Evolutionary conservation across 2,888 invertebrate species (phyloP).

Genomic region (Lycia hirtaria): DNA sequence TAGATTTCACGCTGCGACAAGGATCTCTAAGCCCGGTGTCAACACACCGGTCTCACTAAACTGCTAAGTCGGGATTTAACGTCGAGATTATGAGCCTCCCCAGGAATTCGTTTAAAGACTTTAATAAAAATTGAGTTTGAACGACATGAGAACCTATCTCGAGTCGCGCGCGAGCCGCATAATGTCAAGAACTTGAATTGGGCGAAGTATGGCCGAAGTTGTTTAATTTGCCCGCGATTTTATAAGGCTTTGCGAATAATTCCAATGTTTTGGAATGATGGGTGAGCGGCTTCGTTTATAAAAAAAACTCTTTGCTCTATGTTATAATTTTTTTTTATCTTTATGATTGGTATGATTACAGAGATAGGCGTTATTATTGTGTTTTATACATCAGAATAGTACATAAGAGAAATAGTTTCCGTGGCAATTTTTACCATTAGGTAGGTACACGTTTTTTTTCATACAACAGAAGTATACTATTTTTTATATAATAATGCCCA

Average conservation of each 20-base stretch:
- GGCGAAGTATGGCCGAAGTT: slow-evolving; percentile 42
- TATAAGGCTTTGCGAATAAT: slow-evolving; percentile 21
- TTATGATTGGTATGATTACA: too few relatives aligned
- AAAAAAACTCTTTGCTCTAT: not conserved
- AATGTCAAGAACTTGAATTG: slow-evolving; percentile 42
- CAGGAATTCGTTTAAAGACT: slow-evolving; percentile 43
- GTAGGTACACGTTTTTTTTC: too few relatives aligned
- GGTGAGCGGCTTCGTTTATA: slow-evolving; percentile 10
- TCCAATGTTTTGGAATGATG: slow-evolving; percentile 13
- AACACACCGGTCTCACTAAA: slow-evolving; percentile 29
- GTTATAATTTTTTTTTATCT: slow-evolving; percentile 5
- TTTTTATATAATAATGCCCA: too few relatives aligned
- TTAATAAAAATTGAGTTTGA: slow-evolving; percentile 54
- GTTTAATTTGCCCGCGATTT: slow-evolving; percentile 30
- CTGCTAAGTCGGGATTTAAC: slow-evolving; percentile 45
- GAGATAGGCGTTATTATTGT: too few relatives aligned
- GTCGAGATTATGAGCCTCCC: slow-evolving; percentile 44
- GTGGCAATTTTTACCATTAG: too few relatives aligned
- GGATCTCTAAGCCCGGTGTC: slow-evolving; percentile 5
- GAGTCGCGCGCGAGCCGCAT: slow-evolving; percentile 27
- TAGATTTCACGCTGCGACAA: not conserved
- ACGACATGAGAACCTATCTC: slow-evolving; percentile 30
- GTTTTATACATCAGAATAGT: too few relatives aligned
- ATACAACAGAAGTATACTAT: too few relatives aligned
- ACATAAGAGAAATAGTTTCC: too few relatives aligned